Base-by-base conservation (phyloP, 2,113 vertebrate species). In the Dicerorhinus sumatrensis region DNA sequence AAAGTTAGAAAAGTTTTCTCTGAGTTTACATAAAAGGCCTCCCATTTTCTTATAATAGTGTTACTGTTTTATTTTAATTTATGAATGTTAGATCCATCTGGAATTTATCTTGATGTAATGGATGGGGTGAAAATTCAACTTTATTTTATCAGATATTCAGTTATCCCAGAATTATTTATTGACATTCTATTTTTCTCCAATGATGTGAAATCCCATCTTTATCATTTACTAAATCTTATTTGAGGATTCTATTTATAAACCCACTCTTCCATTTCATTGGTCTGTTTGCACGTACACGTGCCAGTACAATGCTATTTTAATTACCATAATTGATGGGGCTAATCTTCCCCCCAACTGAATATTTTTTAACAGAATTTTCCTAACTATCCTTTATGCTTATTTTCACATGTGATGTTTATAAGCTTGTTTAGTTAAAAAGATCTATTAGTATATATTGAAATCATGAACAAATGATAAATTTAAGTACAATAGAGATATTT, bases 81-180 rank as follows among this genome's bases (percentile, higher is more conserved):
- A 72, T 91, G n/a, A 87, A 88, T 89, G 46, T 54, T 92, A 94
- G 23, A 58, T 36, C 23, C 70, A 88, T 62, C 17, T 93, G 36
- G 2, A 96, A 91, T 88, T 96, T 90, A 91, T 97, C 77, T 70
- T 93, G 25, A 39, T 89, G 29, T 86, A 76, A 46, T 2, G 46
- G 17, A 5, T 31, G 17, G 39, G 21, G 39, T 83, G 18, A 92
- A 97, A 56, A 83, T 69, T 95, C 67, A 89, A 21, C 29, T 89
- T 60, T 54, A 51, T 31, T 69, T 92, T 96, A 85, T 81, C 21
- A 77, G n/a, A 82, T 54, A 86, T 23, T 82, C 25, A 62, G 33
- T 89, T 73, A 82, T 89, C 48, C 56, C 18, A 58, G 27, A 82
- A 89, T 81, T 91, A 91, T 91, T 92, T 88, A 73, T 54, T 54